Conservation (phyloP, 53 echinoderm and acorn worm genomes). For the Actinopyga echinites region DNA sequence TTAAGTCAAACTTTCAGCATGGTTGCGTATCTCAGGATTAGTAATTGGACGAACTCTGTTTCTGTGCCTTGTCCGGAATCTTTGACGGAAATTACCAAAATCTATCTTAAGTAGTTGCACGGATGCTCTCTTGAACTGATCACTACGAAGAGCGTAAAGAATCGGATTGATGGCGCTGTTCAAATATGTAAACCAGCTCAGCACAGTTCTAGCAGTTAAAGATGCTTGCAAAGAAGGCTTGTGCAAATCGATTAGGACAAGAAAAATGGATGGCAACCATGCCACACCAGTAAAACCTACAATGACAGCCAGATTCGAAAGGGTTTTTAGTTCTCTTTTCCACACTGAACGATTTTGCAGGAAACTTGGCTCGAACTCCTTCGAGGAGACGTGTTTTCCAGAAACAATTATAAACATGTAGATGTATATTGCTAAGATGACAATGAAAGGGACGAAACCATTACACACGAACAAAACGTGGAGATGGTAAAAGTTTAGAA, state of each 20-base stretch:
- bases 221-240: slow-evolving; percentile 38
- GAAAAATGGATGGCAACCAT: slow-evolving; percentile 57
- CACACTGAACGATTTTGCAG: not conserved
- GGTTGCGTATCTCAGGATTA: no score
- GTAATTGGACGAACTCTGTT: not conserved
- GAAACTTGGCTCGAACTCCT: slow-evolving; percentile 1
- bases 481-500: slow-evolving; percentile 59
- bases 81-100: not conserved
- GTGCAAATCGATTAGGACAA: slow-evolving; percentile 66
- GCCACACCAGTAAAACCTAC: slow-evolving; percentile 59
- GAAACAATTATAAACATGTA: slow-evolving; percentile 54
- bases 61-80: not conserved
- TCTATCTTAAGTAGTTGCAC: not conserved
- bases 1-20: no score
- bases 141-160: slow-evolving; percentile 63
- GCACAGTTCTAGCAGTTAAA: slow-evolving; percentile 49
- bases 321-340: slow-evolving; percentile 54
- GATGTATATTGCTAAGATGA: slow-evolving; percentile 50
- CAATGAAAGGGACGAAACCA: slow-evolving; percentile 53
- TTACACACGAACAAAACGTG: slow-evolving; percentile 56
- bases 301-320: slow-evolving; percentile 62
- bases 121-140: slow-evolving; percentile 53
- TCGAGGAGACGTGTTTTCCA: slow-evolving; percentile 18
- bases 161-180: slow-evolving; percentile 73
- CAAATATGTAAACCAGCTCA: slow-evolving; percentile 69